Percentiles rank a stretch among this genome's conserved stretches.
These are phyloP conservation scores for Probaryconus sp. DNA, from an alignment of 1,140 invertebrate species.

Conservation along the genomic window DNA sequence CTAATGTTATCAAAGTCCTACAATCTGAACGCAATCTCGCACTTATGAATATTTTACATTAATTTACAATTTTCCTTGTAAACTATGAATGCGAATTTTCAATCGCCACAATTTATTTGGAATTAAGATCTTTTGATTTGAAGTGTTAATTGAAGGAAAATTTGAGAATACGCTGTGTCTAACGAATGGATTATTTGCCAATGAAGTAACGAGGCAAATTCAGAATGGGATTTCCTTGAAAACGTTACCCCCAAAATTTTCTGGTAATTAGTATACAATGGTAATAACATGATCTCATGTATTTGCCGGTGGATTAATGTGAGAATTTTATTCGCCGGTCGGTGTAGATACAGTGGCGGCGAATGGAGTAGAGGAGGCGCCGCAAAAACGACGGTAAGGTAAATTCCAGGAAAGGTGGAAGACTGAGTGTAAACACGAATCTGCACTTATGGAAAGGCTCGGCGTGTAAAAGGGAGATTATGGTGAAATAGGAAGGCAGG, in stretches of 20 bases:
- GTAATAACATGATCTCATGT: slow-evolving; percentile 39
- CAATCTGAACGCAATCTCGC: no score
- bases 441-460: slow-evolving; percentile 54
- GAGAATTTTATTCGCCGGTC: slow-evolving; percentile 29
- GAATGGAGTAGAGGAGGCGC: slow-evolving; percentile 2
- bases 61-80: no score
- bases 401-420: slow-evolving; percentile 48
- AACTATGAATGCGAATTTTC: no score
- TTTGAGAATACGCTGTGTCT: not conserved
- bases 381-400: slow-evolving; percentile 33
- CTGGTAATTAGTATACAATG: slow-evolving; percentile 42
- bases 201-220: slow-evolving; percentile 9
- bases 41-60: no score
- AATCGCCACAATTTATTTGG: no score
- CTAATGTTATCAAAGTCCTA: no score
- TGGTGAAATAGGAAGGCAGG: slow-evolving; percentile 45
- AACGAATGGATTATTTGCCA: slow-evolving; percentile 13
- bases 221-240: slow-evolving; percentile 7
- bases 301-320: slow-evolving; percentile 20
- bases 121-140: no score
- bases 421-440: slow-evolving; percentile 59
- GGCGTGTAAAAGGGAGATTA: slow-evolving; percentile 55
- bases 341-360: slow-evolving; percentile 8
- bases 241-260: slow-evolving; percentile 30
- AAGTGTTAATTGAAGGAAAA: no score